Percentiles rank a stretch among this genome's conserved stretches.
phyloP scores from a whole-genome alignment of 2,113 vertebrate species.

The Zonotrichia leucophrys region DNA sequence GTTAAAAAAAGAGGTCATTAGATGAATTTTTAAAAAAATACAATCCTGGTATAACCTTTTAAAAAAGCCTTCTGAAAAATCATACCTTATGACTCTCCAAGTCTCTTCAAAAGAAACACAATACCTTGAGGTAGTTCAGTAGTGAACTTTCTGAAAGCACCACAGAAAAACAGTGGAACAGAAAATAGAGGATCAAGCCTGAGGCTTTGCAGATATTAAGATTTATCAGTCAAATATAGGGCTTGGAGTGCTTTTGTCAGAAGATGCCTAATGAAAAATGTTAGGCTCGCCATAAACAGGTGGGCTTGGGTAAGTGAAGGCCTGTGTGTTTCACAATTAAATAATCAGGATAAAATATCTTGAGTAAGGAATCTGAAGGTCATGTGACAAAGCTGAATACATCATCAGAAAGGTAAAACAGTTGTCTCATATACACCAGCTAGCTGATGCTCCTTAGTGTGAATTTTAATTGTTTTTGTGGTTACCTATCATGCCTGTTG shows the following conservation, averaged over 20 bases:
- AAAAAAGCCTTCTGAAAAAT: background rate
- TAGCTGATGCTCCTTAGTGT: background rate
- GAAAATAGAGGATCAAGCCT: background rate
- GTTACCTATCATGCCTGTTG: background rate
- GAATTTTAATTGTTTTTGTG: background rate
- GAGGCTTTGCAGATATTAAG: background rate
- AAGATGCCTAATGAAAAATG: background rate
- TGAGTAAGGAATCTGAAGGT: background rate
- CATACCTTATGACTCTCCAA: background rate
- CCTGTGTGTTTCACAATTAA: background rate
- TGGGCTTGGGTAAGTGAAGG: background rate
- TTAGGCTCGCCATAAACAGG: background rate
- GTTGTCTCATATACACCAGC: background rate
- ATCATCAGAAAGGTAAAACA: background rate
- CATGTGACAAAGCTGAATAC: background rate
- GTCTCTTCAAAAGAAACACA: background rate
- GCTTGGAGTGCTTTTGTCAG: background rate
- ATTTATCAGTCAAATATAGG: background rate
- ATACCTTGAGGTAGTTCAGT: background rate
- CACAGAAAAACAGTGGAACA: background rate
- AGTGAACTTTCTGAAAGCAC: background rate
- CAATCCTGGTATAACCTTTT: background rate
- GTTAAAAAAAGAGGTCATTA: background rate
- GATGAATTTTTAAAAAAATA: background rate
- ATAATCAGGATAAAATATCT: background rate